Conservation (phyloP, 2,113 vertebrate genomes). For the Hylia prasina region DNA sequence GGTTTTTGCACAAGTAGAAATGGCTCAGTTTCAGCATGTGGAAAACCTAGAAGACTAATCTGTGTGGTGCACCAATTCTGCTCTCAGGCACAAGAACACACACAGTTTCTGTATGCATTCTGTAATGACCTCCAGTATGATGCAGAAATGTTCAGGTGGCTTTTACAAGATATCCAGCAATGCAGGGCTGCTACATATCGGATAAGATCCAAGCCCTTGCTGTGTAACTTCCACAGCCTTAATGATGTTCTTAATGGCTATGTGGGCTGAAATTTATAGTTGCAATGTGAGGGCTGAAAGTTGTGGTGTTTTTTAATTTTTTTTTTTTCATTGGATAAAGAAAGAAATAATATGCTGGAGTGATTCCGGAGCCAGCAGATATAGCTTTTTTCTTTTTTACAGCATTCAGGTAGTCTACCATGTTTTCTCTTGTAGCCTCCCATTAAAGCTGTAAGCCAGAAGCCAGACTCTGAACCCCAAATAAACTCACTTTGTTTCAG, state of each 20-base stretch:
- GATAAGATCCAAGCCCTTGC: conserved; percentile 35
- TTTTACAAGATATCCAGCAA: conserved; percentile 49
- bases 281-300: not conserved
- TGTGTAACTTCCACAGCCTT: conserved; percentile 39
- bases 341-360: not conserved
- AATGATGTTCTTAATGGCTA: conserved; percentile 53
- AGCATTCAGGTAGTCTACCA: not conserved
- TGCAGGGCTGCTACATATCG: not conserved
- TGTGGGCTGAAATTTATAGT: conserved; percentile 42
- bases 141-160: conserved; percentile 27
- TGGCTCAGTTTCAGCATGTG: not conserved
- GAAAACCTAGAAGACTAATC: not conserved
- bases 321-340: not conserved
- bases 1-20: conserved; percentile 7
- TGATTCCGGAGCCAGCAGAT: not conserved
- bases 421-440: not conserved
- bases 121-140: conserved; percentile 28
- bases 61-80: not conserved
- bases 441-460: not conserved
- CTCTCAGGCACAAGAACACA: not conserved
- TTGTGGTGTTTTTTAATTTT: not conserved
- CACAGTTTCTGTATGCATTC: not conserved
- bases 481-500: not conserved
- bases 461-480: not conserved
- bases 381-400: not conserved